Percentiles rank a stretch among this genome's conserved stretches.
phyloP scores from a whole-genome alignment of 37 sponge, comb jelly and placozoan genomes.

The Hexactinellida sp. region DNA sequence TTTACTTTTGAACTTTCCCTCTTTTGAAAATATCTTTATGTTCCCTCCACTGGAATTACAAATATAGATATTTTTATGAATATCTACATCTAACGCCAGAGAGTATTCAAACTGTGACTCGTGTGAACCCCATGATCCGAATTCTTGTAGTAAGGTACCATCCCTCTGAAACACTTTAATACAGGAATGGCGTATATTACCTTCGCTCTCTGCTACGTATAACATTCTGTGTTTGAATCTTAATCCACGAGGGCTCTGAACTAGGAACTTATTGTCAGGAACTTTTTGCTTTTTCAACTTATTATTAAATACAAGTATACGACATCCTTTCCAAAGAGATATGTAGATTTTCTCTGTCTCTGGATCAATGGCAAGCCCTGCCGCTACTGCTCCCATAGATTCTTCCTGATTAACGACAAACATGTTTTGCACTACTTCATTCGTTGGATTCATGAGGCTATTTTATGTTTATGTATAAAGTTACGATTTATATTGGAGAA shows the following conservation, averaged over 20 bases:
- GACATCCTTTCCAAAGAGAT: background rate
- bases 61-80: background rate
- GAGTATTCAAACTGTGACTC: background rate
- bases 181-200: background rate
- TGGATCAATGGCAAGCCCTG: background rate
- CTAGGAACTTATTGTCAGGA: background rate
- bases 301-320: background rate
- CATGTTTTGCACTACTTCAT: background rate
- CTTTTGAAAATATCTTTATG: background rate
- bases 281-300: background rate
- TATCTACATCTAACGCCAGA: background rate
- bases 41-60: background rate
- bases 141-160: background rate
- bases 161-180: background rate
- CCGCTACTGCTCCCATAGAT: background rate
- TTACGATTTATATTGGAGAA: no score
- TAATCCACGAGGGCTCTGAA: background rate
- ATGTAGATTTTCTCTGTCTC: background rate
- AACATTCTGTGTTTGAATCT: background rate
- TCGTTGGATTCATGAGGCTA: no score
- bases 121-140: background rate
- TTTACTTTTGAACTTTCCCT: background rate
- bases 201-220: background rate
- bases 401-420: background rate
- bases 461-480: no score